Evolutionary conservation across 1,140 invertebrate genomes (phyloP).

Genomic region (Zaprionus lachaisei): DNA sequence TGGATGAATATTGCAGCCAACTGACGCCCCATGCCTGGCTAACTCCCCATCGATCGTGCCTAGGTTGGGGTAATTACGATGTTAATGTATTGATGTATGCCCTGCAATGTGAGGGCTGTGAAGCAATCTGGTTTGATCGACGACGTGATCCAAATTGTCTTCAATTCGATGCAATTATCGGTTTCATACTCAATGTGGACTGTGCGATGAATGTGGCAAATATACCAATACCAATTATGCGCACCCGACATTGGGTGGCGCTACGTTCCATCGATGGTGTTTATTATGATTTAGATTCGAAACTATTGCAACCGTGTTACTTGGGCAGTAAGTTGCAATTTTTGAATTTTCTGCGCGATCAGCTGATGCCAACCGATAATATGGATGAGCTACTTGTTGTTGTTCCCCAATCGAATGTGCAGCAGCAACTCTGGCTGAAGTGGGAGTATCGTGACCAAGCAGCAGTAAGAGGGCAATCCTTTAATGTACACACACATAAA

Average conservation of each 20-base stretch:
- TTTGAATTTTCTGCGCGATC: constrained; percentile 8
- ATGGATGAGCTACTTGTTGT: constrained; percentile 43
- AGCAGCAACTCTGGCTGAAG: constrained; percentile 22
- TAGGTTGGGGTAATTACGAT: constrained; percentile 98
- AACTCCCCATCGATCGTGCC: constrained; percentile 96
- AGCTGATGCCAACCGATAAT: constrained; percentile 14
- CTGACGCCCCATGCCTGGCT: constrained; percentile 93
- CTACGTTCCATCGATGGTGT: constrained; percentile 28
- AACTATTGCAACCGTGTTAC: constrained; percentile 18
- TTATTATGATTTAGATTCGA: constrained; percentile 55
- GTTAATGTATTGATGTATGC: constrained; percentile 99
- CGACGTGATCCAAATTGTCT: constrained; percentile 86
- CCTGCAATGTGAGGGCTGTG: constrained; percentile 91
- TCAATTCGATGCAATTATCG: constrained; percentile 39
- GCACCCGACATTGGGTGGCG: constrained; percentile 44
- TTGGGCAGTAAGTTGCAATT: constrained; percentile 43
- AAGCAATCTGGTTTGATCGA: constrained; percentile 98
- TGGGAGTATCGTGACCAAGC: neutral
- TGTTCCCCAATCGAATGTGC: neutral
- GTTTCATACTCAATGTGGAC: constrained; percentile 50
- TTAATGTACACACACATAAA: constrained; percentile 6
- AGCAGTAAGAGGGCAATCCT: neutral
- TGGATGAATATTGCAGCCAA: constrained; percentile 93
- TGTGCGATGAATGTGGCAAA: neutral
- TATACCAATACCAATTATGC: constrained; percentile 28